Base-by-base conservation (phyloP, 2,113 vertebrate genomes). In the Coracopsis vasa region DNA sequence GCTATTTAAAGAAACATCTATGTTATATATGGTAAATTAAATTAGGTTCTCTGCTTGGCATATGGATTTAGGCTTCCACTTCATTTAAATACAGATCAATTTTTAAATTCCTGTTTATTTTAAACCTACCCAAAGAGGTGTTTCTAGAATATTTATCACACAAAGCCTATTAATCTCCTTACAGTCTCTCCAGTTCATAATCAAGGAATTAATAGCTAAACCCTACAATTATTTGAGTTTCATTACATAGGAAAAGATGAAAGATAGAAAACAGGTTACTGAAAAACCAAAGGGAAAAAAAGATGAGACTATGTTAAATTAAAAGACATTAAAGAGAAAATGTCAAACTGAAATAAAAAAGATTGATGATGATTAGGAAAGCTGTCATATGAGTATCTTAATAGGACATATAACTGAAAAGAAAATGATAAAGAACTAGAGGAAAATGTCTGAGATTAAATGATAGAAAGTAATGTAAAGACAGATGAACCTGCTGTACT, bases 311-410 rank as follows among this genome's bases (percentile, higher is more conserved):
- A 91, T 85, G 65, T 75, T 92, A 91, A 93, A 84, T 95, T 94
- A 93, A 91, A 94, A 94, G 96, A 93, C 51, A 93, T 94, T 84
- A 97, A 97, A 97, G 83, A 85, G 28, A 95, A 96, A 94, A 96
- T 81, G 60, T 95, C 88, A 97, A 91, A 97, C 93, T 84, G 96
- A 97, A 98, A 95, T 93, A 97, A 97, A 95, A 97, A 95, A 94
- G 41, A 90, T 92, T 56, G 69, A 58, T 92, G 88, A 95, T 93
- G 47, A 94, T 95, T 94, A 92, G 88, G 86, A 94, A 73, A 89
- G 62, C 67, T 92, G 93, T 95, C 60, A 75, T 80, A 92, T 73
- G 72, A 89, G 53, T 92, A 93, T 89, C 53, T 79, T 94, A 95
- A 77, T 84, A 86, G 95, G 94, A 80, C 50, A 88, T 62, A 51